phyloP scores from a whole-genome alignment of 2,113 vertebrate species.

The Neopipo cinnamomea region DNA sequence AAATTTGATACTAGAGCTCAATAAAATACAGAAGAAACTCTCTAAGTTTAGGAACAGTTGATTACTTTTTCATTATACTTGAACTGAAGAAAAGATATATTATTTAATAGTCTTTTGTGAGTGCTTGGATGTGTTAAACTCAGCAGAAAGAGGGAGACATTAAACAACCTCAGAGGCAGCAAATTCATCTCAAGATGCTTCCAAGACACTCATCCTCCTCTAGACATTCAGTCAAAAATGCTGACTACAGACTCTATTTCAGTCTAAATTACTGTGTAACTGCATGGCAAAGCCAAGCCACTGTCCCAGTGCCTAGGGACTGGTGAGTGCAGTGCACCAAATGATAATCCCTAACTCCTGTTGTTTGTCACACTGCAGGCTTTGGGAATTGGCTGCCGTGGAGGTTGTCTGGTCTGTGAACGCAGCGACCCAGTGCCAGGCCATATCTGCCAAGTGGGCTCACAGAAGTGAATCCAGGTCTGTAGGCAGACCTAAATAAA shows the following conservation, averaged over 20 bases:
- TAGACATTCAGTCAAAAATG: not conserved
- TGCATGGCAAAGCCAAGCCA: not conserved
- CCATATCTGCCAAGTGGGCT: not conserved
- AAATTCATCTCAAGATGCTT: not conserved
- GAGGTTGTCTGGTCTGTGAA: not conserved
- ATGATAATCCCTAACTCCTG: not conserved
- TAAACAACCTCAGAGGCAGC: not conserved
- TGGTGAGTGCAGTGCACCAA: not conserved
- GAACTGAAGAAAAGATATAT: not conserved
- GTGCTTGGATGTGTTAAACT: not conserved
- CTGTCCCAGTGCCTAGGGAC: not conserved
- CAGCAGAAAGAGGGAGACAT: not conserved
- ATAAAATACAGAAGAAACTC: not conserved
- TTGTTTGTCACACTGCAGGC: not conserved
- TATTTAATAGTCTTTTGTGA: not conserved
- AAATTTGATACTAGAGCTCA: not conserved
- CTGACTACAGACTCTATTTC: not conserved
- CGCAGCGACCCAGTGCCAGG: fast-evolving
- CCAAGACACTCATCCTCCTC: not conserved
- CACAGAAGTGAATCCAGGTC: not conserved
- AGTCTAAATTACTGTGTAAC: not conserved
- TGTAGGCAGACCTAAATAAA: not conserved
- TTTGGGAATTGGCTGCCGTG: not conserved
- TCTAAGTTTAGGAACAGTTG: not conserved
- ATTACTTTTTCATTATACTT: not conserved